Base-by-base conservation (phyloP, 2,888 invertebrate species). In the Embidobia sp. region DNA sequence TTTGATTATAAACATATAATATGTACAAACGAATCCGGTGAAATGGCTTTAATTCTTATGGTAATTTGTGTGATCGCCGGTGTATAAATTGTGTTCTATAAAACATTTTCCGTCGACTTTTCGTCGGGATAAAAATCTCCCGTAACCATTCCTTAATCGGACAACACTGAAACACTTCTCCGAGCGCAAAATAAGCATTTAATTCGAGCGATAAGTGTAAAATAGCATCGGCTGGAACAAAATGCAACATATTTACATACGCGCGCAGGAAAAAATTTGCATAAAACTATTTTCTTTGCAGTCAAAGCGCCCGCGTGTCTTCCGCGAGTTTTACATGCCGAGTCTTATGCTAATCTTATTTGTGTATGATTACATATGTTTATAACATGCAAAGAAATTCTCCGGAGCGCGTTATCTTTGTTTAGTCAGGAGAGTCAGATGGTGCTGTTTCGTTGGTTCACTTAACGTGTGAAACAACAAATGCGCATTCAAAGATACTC, bases 301-400 rank as follows among this genome's bases (percentile, higher is more conserved):
- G 75, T 59, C 66, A 75, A 70, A 79, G 70, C 67, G 67, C n/a
- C 75, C 79, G 72, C 73, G 77, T 76, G 79, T 79, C 79, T 79
- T 81, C 79, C 79, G 80, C 79, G 80, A 83, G 82, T 84, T 80
- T 82, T 63, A 76, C 81, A 76, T 78, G 77, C 79, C 83, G 82
- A 82, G 84, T 86, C 84, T 84, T 88, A 88, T 88, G 89, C 87
- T 89, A 89, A 89, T 89, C 87, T 87, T 89, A 88, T 88, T 89
- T 88, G 88, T 88, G 87, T 88, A 89, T 86, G 88, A 89, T 89
- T 89, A 89, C 86, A 88, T 87, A 88, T 89, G 88, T 88, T 89
- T 88, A 87, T 88, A 88, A 87, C 88, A 88, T 88, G 88, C 88
- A 89, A 89, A 89, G 89, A 88, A 88, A 88, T 87, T 85, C 86